A percentile compares a stretch with the other conserved stretches of the same genome.
phyloP scores from a whole-genome alignment of 1,140 invertebrate species.

The Calephelis nemesis region DNA sequence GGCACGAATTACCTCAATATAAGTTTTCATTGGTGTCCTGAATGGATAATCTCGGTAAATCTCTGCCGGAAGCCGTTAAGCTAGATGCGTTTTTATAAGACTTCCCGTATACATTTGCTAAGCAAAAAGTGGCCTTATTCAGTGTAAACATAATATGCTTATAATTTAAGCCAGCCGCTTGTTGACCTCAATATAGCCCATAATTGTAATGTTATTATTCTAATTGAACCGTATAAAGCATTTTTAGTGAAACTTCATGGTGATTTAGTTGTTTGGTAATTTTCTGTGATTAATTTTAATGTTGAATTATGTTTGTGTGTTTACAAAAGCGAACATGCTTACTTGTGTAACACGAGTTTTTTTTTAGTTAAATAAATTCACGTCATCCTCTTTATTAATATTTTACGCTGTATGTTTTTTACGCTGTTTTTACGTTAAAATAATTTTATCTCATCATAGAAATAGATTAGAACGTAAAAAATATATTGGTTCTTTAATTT shows the following conservation, averaged over 20 bases:
- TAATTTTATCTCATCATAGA: too few species aligned
- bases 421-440: too few species aligned
- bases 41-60: slow-evolving; percentile 53
- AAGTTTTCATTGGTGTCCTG: slow-evolving; percentile 41
- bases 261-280: slow-evolving; percentile 14
- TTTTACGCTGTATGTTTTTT: too few species aligned
- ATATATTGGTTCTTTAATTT: too few species aligned
- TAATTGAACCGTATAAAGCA: slow-evolving; percentile 15
- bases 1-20: slow-evolving; percentile 35
- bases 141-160: slow-evolving; percentile 14
- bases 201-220: slow-evolving; percentile 17
- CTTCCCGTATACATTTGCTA: slow-evolving; percentile 32
- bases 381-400: too few species aligned
- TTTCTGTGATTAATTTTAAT: background rate
- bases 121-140: slow-evolving; percentile 15
- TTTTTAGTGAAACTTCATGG: slow-evolving; percentile 12
- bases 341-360: too few species aligned
- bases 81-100: slow-evolving; percentile 49
- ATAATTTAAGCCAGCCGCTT: slow-evolving; percentile 11
- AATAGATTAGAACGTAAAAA: too few species aligned
- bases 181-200: slow-evolving; percentile 9
- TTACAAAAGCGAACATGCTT: too few species aligned
- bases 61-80: slow-evolving; percentile 53
- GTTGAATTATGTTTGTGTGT: too few species aligned
- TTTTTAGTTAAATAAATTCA: too few species aligned